A percentile compares a stretch with the other conserved stretches of the same genome.
Conservation (phyloP, 2,113 vertebrate genomes). For the Odontophorus gujanensis region DNA sequence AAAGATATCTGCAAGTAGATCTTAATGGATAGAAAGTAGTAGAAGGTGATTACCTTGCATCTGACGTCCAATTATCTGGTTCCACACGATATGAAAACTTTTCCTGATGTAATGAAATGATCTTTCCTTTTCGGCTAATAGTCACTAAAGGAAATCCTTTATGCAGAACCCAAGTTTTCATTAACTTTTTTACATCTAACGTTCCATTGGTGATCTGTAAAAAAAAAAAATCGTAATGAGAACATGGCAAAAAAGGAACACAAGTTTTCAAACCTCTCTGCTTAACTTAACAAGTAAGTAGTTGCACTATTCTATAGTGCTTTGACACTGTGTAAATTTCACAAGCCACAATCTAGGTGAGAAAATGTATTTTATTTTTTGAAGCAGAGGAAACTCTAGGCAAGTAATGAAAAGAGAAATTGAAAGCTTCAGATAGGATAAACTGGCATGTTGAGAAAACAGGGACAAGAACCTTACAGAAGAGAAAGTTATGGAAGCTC, state of each 20-base stretch:
- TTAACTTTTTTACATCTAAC: slow-evolving; percentile 87
- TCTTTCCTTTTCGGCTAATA: slow-evolving; percentile 80
- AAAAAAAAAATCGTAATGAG: background rate
- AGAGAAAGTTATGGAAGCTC: background rate
- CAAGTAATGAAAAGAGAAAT: background rate
- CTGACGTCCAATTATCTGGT: slow-evolving; percentile 74
- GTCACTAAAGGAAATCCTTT: slow-evolving; percentile 96
- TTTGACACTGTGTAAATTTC: background rate
- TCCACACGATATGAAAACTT: slow-evolving; percentile 81
- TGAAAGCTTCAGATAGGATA: background rate
- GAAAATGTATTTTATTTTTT: background rate
- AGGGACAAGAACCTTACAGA: background rate
- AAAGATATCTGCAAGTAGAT: no score
- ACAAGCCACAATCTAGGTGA: background rate
- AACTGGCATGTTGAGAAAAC: background rate
- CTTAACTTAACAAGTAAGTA: background rate
- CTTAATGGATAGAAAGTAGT: background rate
- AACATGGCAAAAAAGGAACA: background rate
- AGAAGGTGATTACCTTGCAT: slow-evolving; percentile 73
- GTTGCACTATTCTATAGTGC: background rate
- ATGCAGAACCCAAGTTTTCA: slow-evolving; percentile 92
- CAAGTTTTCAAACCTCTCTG: background rate
- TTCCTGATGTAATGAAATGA: slow-evolving; percentile 86
- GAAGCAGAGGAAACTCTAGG: background rate
- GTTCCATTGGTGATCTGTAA: slow-evolving; percentile 79